These are phyloP conservation scores for Phyllotreta striolata DNA, from an alignment of 2,888 invertebrate genomes.

Conservation along the genomic window DNA sequence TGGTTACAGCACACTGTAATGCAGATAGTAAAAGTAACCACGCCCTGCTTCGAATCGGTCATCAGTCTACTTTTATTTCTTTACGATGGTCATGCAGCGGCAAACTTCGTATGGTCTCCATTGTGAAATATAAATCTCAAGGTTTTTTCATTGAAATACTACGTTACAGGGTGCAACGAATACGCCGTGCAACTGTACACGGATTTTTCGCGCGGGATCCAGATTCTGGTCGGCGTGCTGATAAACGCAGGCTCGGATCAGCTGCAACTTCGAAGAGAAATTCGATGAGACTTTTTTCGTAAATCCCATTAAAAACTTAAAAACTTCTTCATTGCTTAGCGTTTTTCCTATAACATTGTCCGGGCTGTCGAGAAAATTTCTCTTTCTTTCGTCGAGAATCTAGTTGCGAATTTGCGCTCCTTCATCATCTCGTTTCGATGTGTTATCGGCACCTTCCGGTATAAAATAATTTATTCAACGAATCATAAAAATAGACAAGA, in stretches of 20 bases:
- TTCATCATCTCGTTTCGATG: no score
- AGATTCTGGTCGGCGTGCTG: not conserved
- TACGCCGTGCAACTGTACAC: conserved; percentile 9
- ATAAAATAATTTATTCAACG: no score
- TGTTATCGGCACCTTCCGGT: no score
- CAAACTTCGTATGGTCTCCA: conserved; percentile 36
- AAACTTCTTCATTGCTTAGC: not conserved
- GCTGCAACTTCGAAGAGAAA: not conserved
- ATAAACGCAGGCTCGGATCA: not conserved
- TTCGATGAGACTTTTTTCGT: no score
- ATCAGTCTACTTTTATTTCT: conserved; percentile 46
- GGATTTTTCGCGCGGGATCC: not conserved
- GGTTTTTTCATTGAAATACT: conserved; percentile 33
- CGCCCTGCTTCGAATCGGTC: conserved; percentile 47
- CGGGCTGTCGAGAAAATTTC: no score
- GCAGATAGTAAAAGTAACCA: conserved; percentile 51
- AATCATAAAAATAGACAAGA: no score
- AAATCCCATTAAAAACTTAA: no score
- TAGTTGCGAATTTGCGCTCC: no score
- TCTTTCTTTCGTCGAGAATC: no score
- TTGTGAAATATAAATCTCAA: conserved; percentile 32
- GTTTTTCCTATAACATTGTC: not conserved
- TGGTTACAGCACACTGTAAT: conserved; percentile 46
- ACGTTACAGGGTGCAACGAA: conserved; percentile 27
- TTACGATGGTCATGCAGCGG: conserved; percentile 42